Evolutionary conservation across 2,113 vertebrate genomes (phyloP).

Genomic region (Columba livia): DNA sequence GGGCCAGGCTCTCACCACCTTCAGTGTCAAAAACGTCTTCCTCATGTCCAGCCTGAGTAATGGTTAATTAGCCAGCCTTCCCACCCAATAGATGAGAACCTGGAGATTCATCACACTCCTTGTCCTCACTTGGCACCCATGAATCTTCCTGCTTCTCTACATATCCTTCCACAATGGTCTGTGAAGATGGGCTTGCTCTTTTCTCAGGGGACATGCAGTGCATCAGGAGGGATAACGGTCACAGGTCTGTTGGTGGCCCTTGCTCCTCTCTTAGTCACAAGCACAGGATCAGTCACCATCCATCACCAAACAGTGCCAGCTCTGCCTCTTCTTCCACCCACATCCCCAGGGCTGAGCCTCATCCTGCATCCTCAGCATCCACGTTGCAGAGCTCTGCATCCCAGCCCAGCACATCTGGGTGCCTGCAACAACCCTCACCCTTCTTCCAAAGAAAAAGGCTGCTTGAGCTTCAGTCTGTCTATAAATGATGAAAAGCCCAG

Average conservation of each 20-base stretch:
- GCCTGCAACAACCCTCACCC: neutral
- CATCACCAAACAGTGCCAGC: neutral
- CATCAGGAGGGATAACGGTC: too few relatives aligned
- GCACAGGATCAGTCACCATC: neutral
- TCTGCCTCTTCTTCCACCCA: neutral
- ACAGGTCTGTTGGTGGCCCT: neutral
- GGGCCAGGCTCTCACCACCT: too few relatives aligned
- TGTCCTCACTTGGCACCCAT: neutral
- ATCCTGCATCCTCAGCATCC: neutral
- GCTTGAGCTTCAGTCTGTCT: neutral
- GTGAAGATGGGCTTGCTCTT: neutral
- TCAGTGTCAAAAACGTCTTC: too few relatives aligned
- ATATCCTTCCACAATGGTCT: neutral
- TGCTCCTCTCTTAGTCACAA: neutral
- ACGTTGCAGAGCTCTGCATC: neutral
- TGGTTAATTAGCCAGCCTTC: neutral
- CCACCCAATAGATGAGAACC: neutral
- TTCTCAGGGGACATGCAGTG: neutral
- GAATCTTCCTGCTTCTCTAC: neutral
- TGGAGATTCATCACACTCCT: neutral
- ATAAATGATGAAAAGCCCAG: fast-evolving
- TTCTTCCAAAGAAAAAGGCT: neutral
- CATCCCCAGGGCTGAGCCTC: neutral
- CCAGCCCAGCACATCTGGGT: neutral
- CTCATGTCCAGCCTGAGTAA: too few relatives aligned